phyloP scores from a whole-genome alignment of 2,888 invertebrate genomes.

The Ashinkailepas kermadecensis region DNA sequence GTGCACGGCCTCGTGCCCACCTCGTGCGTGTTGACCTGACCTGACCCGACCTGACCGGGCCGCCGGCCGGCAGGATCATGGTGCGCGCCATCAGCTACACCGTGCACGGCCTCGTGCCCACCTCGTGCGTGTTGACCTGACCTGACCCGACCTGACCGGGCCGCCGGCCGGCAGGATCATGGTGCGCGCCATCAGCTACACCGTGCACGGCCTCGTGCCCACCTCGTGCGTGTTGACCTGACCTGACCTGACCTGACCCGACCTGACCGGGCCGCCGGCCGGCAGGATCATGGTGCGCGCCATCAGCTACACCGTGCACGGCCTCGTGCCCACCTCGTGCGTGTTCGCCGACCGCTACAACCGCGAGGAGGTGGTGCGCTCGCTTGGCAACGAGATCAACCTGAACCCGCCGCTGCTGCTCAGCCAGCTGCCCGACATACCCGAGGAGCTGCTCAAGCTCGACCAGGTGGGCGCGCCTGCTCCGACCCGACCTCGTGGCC shows the following conservation, averaged over 20 bases:
- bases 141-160: no score
- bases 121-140: slow-evolving; percentile 70
- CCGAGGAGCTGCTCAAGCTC: slow-evolving; percentile 83
- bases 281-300: slow-evolving; percentile 79
- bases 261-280: slow-evolving; percentile 26
- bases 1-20: slow-evolving; percentile 90
- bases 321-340: slow-evolving; percentile 85
- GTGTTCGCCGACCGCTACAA: slow-evolving; percentile 92
- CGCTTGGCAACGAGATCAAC: slow-evolving; percentile 87
- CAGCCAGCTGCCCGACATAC: slow-evolving; percentile 87
- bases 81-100: slow-evolving; percentile 91
- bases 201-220: slow-evolving; percentile 86
- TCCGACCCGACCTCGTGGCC: no score
- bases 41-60: no score
- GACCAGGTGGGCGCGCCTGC: slow-evolving; percentile 60
- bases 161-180: slow-evolving; percentile 60
- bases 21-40: slow-evolving; percentile 66
- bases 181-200: slow-evolving; percentile 87
- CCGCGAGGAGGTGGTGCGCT: slow-evolving; percentile 85
- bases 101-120: slow-evolving; percentile 86
- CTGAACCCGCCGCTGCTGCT: slow-evolving; percentile 82
- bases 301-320: slow-evolving; percentile 90
- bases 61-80: slow-evolving; percentile 59
- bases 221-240: slow-evolving; percentile 74
- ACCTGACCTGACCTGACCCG: no score